phyloP scores from a whole-genome alignment of 2,113 vertebrate species.

The Corydoras sp. region DNA sequence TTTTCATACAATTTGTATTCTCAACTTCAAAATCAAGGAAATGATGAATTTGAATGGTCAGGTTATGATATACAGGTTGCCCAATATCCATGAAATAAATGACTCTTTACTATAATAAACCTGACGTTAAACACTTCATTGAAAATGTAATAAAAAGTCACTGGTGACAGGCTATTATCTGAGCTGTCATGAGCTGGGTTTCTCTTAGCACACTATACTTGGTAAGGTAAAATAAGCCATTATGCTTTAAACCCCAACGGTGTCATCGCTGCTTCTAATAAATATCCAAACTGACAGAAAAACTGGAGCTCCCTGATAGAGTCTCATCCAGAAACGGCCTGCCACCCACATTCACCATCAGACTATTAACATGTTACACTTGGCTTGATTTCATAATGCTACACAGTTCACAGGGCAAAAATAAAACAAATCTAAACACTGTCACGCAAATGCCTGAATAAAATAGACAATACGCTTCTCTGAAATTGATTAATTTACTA shows the following conservation, averaged over 20 bases:
- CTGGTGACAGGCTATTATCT: constrained; percentile 13
- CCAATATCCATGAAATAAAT: neutral
- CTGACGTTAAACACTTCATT: constrained; percentile 15
- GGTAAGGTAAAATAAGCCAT: constrained; percentile 25
- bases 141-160: constrained; percentile 23
- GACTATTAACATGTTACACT: constrained; percentile 38
- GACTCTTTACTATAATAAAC: constrained; percentile 9
- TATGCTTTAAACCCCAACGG: constrained; percentile 30
- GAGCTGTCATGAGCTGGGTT: constrained; percentile 26
- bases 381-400: constrained; percentile 7
- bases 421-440: neutral
- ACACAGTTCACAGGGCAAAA: neutral
- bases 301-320: constrained; percentile 28
- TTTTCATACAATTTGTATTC: neutral
- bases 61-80: no score
- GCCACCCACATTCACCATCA: constrained; percentile 17
- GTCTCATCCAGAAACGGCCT: constrained; percentile 32
- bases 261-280: constrained; percentile 30
- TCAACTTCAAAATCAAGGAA: neutral
- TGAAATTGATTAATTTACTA: neutral
- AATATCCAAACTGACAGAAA: constrained; percentile 33
- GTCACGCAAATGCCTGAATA: neutral
- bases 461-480: neutral
- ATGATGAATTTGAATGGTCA: no score
- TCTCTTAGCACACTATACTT: neutral